phyloP scores from a whole-genome alignment of 2,888 invertebrate genomes.

The Nasonia oneida region DNA sequence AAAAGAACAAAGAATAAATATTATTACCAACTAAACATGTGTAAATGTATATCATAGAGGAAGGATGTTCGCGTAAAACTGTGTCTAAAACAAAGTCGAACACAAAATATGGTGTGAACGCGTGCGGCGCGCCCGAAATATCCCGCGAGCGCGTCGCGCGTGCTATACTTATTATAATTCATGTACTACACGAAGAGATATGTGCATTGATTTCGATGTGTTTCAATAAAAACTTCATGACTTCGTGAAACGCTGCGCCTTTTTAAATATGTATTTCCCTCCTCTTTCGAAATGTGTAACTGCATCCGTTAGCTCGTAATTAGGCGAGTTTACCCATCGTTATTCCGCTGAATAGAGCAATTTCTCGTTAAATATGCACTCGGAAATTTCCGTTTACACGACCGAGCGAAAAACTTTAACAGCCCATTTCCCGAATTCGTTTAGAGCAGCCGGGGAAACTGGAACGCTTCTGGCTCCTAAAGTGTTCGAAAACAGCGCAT shows the following conservation, averaged over 20 bases:
- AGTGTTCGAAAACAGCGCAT: background rate
- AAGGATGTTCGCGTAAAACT: constrained; percentile 50
- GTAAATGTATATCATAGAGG: constrained; percentile 55
- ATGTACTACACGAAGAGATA: constrained; percentile 48
- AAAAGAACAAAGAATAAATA: constrained; percentile 27
- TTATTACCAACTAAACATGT: constrained; percentile 45
- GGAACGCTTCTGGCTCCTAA: background rate
- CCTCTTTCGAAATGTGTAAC: too few species aligned
- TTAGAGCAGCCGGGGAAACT: too few species aligned
- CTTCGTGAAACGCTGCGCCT: constrained; percentile 11
- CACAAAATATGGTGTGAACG: background rate
- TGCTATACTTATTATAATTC: constrained; percentile 12
- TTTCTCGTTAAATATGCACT: background rate
- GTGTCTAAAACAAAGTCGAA: constrained; percentile 24
- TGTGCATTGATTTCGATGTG: constrained; percentile 59
- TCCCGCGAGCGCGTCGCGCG: background rate
- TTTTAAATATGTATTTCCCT: background rate
- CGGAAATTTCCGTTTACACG: too few species aligned
- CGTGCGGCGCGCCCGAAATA: background rate
- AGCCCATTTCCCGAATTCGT: too few species aligned
- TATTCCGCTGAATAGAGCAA: background rate
- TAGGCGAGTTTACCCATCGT: background rate
- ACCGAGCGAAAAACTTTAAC: too few species aligned
- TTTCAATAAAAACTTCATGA: constrained; percentile 62
- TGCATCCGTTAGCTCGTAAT: background rate